Base-by-base conservation (phyloP, 2,888 invertebrate species). In the Folsomia candida region DNA sequence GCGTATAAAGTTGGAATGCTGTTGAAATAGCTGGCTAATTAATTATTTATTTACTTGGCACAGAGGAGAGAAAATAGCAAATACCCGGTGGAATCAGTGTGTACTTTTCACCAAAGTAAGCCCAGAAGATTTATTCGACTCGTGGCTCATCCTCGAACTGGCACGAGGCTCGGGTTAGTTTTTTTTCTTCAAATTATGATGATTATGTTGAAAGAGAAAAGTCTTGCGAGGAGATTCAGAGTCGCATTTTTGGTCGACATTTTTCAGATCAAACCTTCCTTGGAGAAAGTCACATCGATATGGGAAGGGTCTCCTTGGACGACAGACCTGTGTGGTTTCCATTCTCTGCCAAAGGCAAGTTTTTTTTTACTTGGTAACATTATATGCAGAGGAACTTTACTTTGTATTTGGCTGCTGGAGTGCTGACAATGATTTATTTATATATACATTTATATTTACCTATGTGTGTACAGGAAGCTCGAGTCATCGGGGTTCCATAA, bases 301-400 rank as follows among this genome's bases (percentile, higher is more conserved):
- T 93, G 71, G 89, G 90, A 81, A 91, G 92, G 83, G 93, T 93
- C 2, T 91, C 93, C 81, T 87, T 94, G 28, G 92, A 93, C 81
- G 93, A 94, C 83, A 89, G 92, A 70, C 92, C 94, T 0, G 90
- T 92, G 61, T 95, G 94, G 94, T 95, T 93, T 85, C 89, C 80
- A 24, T 80, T 80, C 75, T 79, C 78, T 2, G 69, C 78, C 65
- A 80, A 79, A 57, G 80, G 80, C 51, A n/a, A n/a, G n/a, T n/a
- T n/a, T n/a, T n/a, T n/a, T n/a, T n/a, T n/a, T n/a, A n/a, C n/a
- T n/a, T n/a, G n/a, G n/a, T n/a, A n/a, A n/a, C n/a, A n/a, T n/a
- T n/a, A n/a, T n/a, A n/a, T n/a, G n/a, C n/a, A n/a, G n/a, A n/a
- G n/a, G n/a, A n/a, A n/a, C n/a, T n/a, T n/a, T n/a, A n/a, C n/a